These are phyloP conservation scores for Temnothorax rugatulus DNA, from an alignment of 2,888 invertebrate species.

Conservation along the genomic window DNA sequence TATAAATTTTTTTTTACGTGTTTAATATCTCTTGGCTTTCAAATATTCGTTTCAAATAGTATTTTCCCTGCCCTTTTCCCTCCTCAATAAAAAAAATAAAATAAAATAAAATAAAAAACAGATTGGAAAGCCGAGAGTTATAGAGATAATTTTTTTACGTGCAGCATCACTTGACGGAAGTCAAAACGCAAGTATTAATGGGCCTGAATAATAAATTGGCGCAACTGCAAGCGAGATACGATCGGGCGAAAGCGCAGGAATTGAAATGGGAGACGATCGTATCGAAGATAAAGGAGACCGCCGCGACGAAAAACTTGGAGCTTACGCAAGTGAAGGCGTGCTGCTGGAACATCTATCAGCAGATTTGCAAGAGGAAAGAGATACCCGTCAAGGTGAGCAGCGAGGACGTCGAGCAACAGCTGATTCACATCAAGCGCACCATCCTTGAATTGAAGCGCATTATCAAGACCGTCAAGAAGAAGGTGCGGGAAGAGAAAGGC, in stretches of 20 bases:
- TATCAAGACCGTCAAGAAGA: constrained; percentile 69
- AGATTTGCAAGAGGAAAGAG: constrained; percentile 89
- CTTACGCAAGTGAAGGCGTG: constrained; percentile 88
- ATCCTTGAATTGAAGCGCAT: constrained; percentile 87
- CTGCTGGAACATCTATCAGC: constrained; percentile 89
- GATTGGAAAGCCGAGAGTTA: background rate
- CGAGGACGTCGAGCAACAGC: constrained; percentile 88
- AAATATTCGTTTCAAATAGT: background rate
- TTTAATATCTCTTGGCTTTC: background rate
- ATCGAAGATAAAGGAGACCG: constrained; percentile 88
- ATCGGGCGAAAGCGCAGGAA: constrained; percentile 88
- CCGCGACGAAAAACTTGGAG: constrained; percentile 87
- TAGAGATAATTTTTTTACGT: constrained; percentile 23
- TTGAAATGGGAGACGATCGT: constrained; percentile 89
- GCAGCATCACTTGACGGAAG: constrained; percentile 87
- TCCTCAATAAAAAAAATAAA: background rate
- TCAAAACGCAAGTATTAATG: constrained; percentile 89
- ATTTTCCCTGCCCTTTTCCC: background rate
- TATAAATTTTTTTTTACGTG: background rate
- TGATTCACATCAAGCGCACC: constrained; percentile 89
- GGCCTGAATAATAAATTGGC: constrained; percentile 89
- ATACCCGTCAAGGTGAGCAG: constrained; percentile 83
- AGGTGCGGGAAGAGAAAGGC: constrained; percentile 82
- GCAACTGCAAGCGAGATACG: constrained; percentile 88
- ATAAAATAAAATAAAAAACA: no score